Conservation (phyloP, 2,113 vertebrate species). For the Calyptomena viridis region DNA sequence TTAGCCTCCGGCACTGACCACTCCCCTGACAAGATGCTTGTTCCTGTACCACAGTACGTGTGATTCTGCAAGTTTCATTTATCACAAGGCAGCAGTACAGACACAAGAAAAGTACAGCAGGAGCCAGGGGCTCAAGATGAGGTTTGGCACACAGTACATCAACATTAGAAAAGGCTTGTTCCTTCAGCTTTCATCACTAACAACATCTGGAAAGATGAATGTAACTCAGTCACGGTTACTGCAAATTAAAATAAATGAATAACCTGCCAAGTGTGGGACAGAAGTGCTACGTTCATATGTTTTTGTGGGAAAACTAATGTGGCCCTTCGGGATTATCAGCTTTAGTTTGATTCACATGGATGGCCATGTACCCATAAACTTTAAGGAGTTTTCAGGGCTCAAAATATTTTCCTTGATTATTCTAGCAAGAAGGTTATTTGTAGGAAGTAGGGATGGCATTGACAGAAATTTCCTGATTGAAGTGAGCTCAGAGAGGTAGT, state of each 20-base stretch:
- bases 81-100: constrained; percentile 42
- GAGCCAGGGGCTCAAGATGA: constrained; percentile 47
- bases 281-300: constrained; percentile 5
- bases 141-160: constrained; percentile 48
- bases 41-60: constrained; percentile 37
- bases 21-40: constrained; percentile 59
- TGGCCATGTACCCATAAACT: background rate
- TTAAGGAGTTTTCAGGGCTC: background rate
- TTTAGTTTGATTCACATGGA: background rate
- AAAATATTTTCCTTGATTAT: background rate
- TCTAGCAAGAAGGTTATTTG: background rate
- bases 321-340: background rate
- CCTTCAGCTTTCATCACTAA: constrained; percentile 52
- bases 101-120: constrained; percentile 45
- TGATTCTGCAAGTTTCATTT: constrained; percentile 57
- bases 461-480: background rate
- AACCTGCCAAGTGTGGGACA: constrained; percentile 46
- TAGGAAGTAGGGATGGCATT: background rate
- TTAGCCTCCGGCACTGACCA: constrained; percentile 56
- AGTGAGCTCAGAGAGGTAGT: background rate
- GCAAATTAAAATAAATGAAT: constrained; percentile 55
- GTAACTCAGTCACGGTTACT: constrained; percentile 46
- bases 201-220: constrained; percentile 61
- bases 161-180: constrained; percentile 54
- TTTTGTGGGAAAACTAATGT: constrained; percentile 21